Conservation (phyloP, 1,140 invertebrate species). For the Aphaenogaster floridana region DNA sequence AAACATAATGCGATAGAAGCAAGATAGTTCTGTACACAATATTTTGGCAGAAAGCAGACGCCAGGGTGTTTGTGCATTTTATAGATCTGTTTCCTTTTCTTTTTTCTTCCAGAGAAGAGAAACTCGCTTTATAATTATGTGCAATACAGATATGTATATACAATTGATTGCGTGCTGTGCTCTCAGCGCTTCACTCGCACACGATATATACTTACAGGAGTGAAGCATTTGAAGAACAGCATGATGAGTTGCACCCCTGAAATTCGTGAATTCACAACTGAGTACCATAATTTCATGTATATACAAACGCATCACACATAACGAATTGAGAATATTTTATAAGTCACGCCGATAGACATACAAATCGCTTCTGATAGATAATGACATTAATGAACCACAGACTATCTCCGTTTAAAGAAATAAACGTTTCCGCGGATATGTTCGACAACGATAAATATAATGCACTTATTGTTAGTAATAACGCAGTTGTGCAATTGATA, state of each 20-base stretch:
- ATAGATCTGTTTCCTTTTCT: not conserved
- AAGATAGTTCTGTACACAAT: not conserved
- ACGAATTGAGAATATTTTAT: slow-evolving; percentile 8
- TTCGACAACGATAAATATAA: slow-evolving; percentile 19
- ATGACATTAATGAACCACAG: not conserved
- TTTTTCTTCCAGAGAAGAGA: not conserved
- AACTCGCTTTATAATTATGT: slow-evolving; percentile 29
- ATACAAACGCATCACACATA: not conserved
- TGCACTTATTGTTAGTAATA: not conserved
- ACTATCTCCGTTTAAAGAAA: not conserved
- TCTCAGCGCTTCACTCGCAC: slow-evolving; percentile 37
- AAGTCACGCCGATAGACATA: not conserved
- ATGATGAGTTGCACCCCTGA: slow-evolving; percentile 67
- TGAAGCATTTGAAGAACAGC: slow-evolving; percentile 75
- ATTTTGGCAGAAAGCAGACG: slow-evolving; percentile 16
- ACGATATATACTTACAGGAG: slow-evolving; percentile 65
- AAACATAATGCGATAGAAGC: not conserved
- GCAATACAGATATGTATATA: slow-evolving; percentile 50
- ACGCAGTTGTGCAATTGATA: not conserved
- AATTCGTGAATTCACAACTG: slow-evolving; percentile 72
- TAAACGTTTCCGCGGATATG: not conserved
- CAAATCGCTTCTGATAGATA: not conserved
- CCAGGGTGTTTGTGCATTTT: slow-evolving; percentile 1
- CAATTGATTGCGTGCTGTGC: slow-evolving; percentile 59
- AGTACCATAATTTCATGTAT: slow-evolving; percentile 26